phyloP scores from a whole-genome alignment of 2,797 vertebrate species.

The Sardinella longiceps region DNA sequence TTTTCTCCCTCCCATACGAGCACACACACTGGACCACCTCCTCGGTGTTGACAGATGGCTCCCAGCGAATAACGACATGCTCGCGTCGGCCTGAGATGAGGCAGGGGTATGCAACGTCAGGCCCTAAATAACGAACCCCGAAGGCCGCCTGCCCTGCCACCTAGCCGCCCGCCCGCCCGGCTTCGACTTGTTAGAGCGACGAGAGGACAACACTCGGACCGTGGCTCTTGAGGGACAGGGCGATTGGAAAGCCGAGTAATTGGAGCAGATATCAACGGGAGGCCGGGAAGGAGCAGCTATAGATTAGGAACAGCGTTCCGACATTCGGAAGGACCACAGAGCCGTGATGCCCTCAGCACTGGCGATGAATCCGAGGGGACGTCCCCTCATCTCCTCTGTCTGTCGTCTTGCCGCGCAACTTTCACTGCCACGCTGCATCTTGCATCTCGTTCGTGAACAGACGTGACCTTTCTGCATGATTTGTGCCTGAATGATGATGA shows the following conservation, averaged over 20 bases:
- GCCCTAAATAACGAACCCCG: not conserved
- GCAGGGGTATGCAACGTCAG: conserved; percentile 11
- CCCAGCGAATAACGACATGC: not conserved
- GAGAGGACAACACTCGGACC: not conserved
- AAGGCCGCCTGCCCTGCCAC: not conserved
- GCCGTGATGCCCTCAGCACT: not conserved
- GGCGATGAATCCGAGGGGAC: not conserved
- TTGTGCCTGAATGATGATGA: not conserved
- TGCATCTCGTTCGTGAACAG: not conserved
- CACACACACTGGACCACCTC: not conserved
- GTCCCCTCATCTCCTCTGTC: not conserved
- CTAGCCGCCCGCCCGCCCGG: not conserved
- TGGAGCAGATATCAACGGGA: not conserved
- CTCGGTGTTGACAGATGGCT: not conserved
- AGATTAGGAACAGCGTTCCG: not conserved
- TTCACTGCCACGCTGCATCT: not conserved
- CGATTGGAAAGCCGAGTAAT: not conserved
- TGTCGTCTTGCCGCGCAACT: not conserved
- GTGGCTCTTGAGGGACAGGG: not conserved
- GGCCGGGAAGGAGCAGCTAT: not conserved
- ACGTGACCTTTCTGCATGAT: not conserved
- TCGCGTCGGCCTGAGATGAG: not conserved
- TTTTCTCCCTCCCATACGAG: conserved; percentile 18
- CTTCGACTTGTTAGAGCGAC: not conserved
- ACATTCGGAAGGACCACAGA: not conserved